These are phyloP conservation scores for Ctenomys sociabilis DNA, from an alignment of 2,113 vertebrate genomes.

Conservation along the genomic window DNA sequence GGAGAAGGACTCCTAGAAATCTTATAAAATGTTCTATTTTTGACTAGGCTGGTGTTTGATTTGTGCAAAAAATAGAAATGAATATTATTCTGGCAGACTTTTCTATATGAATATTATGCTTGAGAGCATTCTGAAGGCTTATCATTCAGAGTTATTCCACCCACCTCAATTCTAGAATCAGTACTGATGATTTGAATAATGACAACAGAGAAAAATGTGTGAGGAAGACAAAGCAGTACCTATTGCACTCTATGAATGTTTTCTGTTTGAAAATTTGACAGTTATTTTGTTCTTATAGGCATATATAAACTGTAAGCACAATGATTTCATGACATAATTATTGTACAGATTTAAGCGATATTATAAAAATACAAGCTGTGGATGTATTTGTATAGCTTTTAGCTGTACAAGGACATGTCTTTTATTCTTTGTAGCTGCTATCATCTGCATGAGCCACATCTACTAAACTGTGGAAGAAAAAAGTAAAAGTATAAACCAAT, in stretches of 20 bases:
- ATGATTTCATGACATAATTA: background rate
- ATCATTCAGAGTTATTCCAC: background rate
- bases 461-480: background rate
- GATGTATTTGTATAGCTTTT: background rate
- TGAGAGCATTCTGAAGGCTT: background rate
- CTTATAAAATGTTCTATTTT: background rate
- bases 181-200: constrained; percentile 16
- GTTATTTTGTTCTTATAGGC: background rate
- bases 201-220: background rate
- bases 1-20: background rate
- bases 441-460: background rate
- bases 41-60: background rate
- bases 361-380: background rate
- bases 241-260: background rate
- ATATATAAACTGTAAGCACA: background rate
- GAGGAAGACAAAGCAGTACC: background rate
- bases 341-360: background rate
- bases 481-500: background rate
- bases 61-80: background rate
- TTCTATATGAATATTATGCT: background rate
- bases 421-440: background rate
- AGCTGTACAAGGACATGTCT: background rate
- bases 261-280: background rate
- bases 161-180: background rate
- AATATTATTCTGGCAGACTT: background rate